These are phyloP conservation scores for Tethya wilhelma DNA, from an alignment of 37 sponge, comb jelly and placozoan species.

Conservation along the genomic window DNA sequence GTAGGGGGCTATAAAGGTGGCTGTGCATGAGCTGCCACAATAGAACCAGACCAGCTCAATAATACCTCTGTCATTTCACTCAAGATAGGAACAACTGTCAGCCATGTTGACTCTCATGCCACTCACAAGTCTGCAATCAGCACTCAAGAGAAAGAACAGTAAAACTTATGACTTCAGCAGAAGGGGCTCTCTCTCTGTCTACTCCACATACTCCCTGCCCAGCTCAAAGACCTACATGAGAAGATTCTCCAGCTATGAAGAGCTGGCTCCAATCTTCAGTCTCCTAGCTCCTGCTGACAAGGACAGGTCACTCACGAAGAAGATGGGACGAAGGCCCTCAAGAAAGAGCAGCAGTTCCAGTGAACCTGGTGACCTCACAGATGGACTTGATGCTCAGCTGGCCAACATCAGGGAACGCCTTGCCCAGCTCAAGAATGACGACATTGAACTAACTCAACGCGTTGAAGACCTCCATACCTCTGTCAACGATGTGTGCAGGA, in stretches of 20 bases:
- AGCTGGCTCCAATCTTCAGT: conserved; percentile 1
- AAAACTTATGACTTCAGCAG: conserved; percentile 12
- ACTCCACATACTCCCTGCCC: conserved; percentile 31
- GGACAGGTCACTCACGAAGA: conserved; percentile 6
- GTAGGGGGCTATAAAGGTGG: neutral
- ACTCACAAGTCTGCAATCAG: conserved; percentile 19
- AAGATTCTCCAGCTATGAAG: conserved; percentile 53
- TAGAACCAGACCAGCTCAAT: too few relatives aligned
- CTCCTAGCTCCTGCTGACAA: neutral
- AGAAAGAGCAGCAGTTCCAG: neutral
- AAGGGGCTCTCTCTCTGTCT: conserved; percentile 14
- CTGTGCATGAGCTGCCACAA: neutral
- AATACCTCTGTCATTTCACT: neutral
- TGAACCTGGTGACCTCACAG: neutral
- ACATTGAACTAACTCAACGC: conserved; percentile 25
- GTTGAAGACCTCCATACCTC: conserved; percentile 27
- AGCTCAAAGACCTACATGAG: conserved; percentile 8
- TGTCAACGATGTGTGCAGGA: conserved; percentile 20
- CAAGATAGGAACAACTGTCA: neutral
- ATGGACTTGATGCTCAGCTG: conserved; percentile 41
- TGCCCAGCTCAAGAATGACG: conserved; percentile 19
- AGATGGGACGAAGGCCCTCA: neutral
- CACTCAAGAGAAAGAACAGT: conserved; percentile 43
- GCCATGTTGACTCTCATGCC: conserved; percentile 27
- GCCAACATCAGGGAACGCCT: conserved; percentile 29